These are phyloP conservation scores for Acrobasis suavella DNA, from an alignment of 2,888 invertebrate species.

Conservation along the genomic window DNA sequence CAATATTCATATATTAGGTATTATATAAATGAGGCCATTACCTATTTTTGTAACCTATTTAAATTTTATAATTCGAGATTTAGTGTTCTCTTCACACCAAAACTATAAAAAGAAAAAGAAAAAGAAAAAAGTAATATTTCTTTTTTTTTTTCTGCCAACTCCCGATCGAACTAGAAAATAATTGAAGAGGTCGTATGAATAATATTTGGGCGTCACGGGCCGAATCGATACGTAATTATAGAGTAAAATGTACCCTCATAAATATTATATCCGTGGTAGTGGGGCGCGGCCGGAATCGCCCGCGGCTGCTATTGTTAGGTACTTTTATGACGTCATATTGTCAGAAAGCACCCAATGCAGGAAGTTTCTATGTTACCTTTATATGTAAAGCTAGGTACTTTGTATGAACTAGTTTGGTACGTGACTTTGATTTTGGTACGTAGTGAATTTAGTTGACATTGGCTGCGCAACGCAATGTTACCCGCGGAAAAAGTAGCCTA, in stretches of 20 bases:
- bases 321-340: constrained; percentile 45
- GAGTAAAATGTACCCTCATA: constrained; percentile 78
- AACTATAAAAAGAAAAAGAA: neutral
- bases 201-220: constrained; percentile 76
- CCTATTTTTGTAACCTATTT: no score
- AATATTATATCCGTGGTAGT: constrained; percentile 72
- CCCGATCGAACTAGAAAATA: constrained; percentile 54
- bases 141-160: constrained; percentile 24
- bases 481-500: no score
- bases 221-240: constrained; percentile 81
- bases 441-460: no score
- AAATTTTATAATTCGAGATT: no score
- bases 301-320: constrained; percentile 63
- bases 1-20: no score
- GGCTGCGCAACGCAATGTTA: no score
- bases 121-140: neutral
- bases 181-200: constrained; percentile 75
- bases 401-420: no score
- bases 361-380: constrained; percentile 8
- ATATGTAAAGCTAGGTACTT: neutral
- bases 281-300: constrained; percentile 77
- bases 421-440: no score
- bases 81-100: neutral
- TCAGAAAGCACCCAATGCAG: constrained; percentile 28
- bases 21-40: no score